Percentiles rank a stretch among this genome's conserved stretches.
Evolutionary conservation across 2,888 invertebrate genomes (phyloP).

Genomic region (Callyntrura guangdongensis): DNA sequence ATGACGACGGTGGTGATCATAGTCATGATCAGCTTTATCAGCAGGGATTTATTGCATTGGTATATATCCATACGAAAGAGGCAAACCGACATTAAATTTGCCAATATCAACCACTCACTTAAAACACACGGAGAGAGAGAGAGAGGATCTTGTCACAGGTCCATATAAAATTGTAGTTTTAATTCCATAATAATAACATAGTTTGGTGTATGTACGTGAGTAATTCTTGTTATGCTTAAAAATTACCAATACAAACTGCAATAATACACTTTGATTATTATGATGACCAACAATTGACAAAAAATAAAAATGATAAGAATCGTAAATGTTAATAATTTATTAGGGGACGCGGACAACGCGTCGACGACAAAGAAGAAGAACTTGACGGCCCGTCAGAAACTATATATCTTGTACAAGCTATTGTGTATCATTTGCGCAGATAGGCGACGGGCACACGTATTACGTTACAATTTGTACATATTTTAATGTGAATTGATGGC

Average conservation of each 20-base stretch:
- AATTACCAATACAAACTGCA: slow-evolving; percentile 42
- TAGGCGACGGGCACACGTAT: slow-evolving; percentile 8
- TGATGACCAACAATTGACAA: slow-evolving; percentile 64
- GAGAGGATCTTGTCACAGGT: slow-evolving; percentile 67
- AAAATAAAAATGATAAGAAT: slow-evolving; percentile 68
- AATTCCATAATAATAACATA: slow-evolving; percentile 41
- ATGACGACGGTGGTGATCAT: background rate
- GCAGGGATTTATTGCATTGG: background rate
- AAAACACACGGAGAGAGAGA: background rate
- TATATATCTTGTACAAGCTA: background rate
- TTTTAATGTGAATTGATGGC: slow-evolving; percentile 52
- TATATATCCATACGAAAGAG: background rate
- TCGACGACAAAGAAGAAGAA: background rate
- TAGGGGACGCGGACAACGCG: slow-evolving; percentile 31
- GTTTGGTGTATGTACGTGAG: background rate
- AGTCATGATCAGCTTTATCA: slow-evolving; percentile 9
- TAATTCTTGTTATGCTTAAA: slow-evolving; percentile 34
- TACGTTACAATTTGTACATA: slow-evolving; percentile 55
- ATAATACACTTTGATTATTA: slow-evolving; percentile 67
- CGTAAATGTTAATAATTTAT: slow-evolving; percentile 64
- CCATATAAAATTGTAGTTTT: slow-evolving; percentile 43
- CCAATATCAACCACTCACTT: slow-evolving; percentile 36
- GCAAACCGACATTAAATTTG: slow-evolving; percentile 29
- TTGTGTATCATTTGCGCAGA: background rate
- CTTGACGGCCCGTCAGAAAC: slow-evolving; percentile 21